Conservation (phyloP, 2,113 vertebrate genomes). For the Helogale parvula region DNA sequence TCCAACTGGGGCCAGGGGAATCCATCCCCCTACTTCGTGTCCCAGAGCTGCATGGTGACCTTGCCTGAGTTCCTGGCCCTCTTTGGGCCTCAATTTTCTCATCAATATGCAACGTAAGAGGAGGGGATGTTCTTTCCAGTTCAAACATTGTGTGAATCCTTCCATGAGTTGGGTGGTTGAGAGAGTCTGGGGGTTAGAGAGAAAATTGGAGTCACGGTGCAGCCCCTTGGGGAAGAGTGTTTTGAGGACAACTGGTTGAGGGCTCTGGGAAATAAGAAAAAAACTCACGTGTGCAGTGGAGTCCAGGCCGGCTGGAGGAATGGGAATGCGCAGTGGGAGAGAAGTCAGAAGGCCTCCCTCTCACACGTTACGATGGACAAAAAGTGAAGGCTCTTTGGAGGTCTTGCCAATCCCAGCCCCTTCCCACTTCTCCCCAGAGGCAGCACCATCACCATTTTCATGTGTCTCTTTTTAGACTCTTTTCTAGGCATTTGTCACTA, state of each 20-base stretch:
- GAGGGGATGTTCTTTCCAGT: no score
- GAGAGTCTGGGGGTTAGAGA: background rate
- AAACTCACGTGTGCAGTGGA: background rate
- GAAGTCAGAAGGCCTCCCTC: background rate
- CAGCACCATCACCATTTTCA: background rate
- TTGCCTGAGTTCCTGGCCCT: background rate
- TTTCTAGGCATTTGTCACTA: background rate
- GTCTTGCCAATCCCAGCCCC: no score
- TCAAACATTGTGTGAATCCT: background rate
- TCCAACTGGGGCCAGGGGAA: background rate
- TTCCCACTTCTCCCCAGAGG: background rate
- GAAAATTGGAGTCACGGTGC: background rate
- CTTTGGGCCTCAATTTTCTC: background rate
- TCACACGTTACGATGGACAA: accelerated
- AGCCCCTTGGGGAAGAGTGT: background rate
- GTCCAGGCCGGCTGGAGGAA: background rate
- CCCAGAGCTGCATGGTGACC: background rate
- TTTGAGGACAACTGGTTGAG: background rate
- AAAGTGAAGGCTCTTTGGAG: background rate
- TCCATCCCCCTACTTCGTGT: background rate
- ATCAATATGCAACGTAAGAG: no score
- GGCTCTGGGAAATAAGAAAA: background rate
- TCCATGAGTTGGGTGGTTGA: background rate
- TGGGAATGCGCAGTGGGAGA: background rate
- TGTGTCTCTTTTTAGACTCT: background rate